phyloP scores from a whole-genome alignment of 2,888 invertebrate species.

The Gymnocheta viridis region DNA sequence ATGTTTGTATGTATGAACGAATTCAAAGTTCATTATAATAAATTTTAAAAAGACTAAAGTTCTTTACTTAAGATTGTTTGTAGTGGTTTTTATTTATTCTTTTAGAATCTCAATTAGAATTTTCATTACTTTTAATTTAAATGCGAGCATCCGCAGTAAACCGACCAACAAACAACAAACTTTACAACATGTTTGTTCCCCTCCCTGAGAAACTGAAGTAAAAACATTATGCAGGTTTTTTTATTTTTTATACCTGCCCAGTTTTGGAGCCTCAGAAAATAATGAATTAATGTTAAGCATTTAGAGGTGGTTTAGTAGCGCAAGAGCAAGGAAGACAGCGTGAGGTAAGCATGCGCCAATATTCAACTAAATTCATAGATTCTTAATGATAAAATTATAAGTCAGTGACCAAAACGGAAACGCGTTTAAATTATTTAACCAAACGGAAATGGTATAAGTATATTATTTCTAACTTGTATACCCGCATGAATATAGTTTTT shows the following conservation, averaged over 20 bases:
- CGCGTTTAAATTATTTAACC: conserved; percentile 62
- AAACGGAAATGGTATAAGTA: conserved; percentile 62
- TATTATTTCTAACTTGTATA: background rate
- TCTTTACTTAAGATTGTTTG: conserved; percentile 35
- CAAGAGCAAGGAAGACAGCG: background rate
- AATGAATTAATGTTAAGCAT: background rate
- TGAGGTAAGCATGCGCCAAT: conserved; percentile 22
- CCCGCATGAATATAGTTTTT: background rate
- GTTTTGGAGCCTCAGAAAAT: background rate
- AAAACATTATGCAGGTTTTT: conserved; percentile 14
- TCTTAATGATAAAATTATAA: conserved; percentile 30
- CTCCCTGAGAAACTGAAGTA: conserved; percentile 1
- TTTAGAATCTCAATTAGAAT: conserved; percentile 65
- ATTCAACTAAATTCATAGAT: conserved; percentile 27
- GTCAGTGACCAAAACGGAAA: conserved; percentile 66
- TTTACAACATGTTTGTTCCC: conserved; percentile 8
- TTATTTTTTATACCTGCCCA: background rate
- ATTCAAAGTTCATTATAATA: conserved; percentile 59
- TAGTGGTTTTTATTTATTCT: conserved; percentile 20
- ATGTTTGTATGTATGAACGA: no score
- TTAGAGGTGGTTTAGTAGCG: background rate
- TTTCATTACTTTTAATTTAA: conserved; percentile 66
- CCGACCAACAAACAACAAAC: conserved; percentile 22
- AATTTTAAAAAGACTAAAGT: conserved; percentile 27
- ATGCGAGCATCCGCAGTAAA: conserved; percentile 66